Evolutionary conservation across 2,113 vertebrate genomes (phyloP), one percentile per base, ranked within the genome.

Genomic region (Sceloporus tristichus): DNA sequence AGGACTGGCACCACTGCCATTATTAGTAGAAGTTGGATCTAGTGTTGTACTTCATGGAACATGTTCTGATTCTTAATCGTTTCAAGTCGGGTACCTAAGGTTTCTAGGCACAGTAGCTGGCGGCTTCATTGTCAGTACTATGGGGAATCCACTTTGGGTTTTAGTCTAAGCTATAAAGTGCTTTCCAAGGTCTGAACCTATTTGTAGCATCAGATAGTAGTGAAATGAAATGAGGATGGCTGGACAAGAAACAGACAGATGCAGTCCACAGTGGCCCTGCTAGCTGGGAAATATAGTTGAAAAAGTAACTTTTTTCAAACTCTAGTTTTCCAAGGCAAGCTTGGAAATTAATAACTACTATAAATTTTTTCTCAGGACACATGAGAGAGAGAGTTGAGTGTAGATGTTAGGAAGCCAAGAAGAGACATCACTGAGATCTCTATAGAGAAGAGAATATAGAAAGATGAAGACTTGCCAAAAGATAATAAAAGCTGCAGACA

Each of bases 1-100:
- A 54, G 53, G 29, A 77, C 23, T 21, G 23, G 75, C 40, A 66
- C 71, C 73, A 76, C 18, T 1, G 11, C 62, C 25, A 14, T 74
- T 29, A 82, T 74, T 87, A 77, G 65, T 74, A n/a, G 86, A 29
- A 74, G 25, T 25, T 82, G 40, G 59, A 66, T 88, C 48, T 38
- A 25, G 18, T 27, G 1, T 54, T 76, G 29, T 54, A 25, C 42
- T 88, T 48, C 25, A 75, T 38, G 13, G 19, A 82, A n/a, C 59
- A 23, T 10, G 40, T 80, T 59, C 48, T 42, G 11, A 21, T 40
- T 38, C 25, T 40, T 42, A 62, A 29, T 10, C 78, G 38, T 53
- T 71, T 18, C 23, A 40, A 54, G 13, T 70, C 25, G 42, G 53
- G 16, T 34, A 4, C 38, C 2, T 76, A 65, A 62, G 38, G 16